These are phyloP conservation scores for Rhagoletis pomonella DNA, from an alignment of 1,140 invertebrate genomes.

Conservation along the genomic window DNA sequence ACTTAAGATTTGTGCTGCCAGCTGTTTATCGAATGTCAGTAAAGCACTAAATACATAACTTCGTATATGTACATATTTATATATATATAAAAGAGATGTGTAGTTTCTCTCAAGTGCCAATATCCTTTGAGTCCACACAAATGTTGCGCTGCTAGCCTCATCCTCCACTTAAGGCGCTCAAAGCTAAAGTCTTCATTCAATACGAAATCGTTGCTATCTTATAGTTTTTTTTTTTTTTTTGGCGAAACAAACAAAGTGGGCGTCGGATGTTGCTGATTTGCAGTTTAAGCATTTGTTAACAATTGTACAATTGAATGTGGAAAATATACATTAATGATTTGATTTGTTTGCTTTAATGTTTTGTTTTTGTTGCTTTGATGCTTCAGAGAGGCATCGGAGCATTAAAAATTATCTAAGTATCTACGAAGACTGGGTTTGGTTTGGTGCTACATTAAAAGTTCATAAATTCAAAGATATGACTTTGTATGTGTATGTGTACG, in stretches of 20 bases:
- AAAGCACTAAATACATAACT: neutral
- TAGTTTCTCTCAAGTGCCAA: neutral
- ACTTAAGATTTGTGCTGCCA: neutral
- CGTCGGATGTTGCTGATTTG: slow-evolving; percentile 44
- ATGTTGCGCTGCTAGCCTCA: neutral
- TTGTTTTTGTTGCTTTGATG: neutral
- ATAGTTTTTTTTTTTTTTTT: neutral
- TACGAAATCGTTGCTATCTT: neutral
- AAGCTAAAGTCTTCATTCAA: slow-evolving; percentile 29
- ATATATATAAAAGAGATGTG: neutral
- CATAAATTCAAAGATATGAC: neutral
- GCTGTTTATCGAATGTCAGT: neutral
- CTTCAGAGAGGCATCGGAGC: neutral
- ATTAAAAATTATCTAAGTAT: neutral
- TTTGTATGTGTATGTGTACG: neutral
- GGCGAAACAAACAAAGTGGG: neutral
- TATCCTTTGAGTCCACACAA: slow-evolving; percentile 30
- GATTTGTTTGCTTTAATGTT: neutral
- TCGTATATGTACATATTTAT: too few relatives aligned
- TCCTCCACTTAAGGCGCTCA: slow-evolving; percentile 2
- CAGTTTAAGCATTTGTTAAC: slow-evolving; percentile 32
- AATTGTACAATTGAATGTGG: slow-evolving; percentile 16
- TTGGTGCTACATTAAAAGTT: neutral
- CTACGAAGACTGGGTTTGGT: neutral
- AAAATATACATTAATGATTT: slow-evolving; percentile 45